Base-by-base conservation (phyloP, 2,797 vertebrate species). In the Cyclopterus lumpus region DNA sequence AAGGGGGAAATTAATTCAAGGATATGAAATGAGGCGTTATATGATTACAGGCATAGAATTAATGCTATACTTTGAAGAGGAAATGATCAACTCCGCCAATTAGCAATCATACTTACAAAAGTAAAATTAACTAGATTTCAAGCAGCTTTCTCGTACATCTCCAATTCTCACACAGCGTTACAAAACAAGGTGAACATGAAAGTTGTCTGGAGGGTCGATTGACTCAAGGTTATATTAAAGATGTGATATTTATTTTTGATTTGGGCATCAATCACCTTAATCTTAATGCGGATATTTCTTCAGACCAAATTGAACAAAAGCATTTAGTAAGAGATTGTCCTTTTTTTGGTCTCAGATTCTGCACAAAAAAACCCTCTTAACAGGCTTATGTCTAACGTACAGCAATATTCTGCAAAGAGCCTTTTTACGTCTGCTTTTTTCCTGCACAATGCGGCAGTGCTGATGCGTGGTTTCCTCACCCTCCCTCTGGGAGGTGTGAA, bases 401-500 rank as follows among this genome's bases (percentile, higher is more conserved):
- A 55, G 61, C 26, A 59, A 24, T 67, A 36, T 79, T 65, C 80
- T 80, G 67, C 65, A 80, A 63, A 77, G 66, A 42, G 18, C 44
- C 58, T 77, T 79, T 76, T 77, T 63, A 59, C 75, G 20, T n/a
- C 76, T 62, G 51, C 54, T 72, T 79, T 73, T 82, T 81, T 81
- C n/a, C 51, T 82, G 70, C 71, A 79, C 73, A 67, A 69, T 83
- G 87, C 78, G 60, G 86, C 83, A 81, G 49, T 83, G 86, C 91
- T 88, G 90, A 92, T 89, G 87, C 65, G 32, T 67, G 77, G 63
- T 90, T 88, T 91, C 83, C 80, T 86, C 88, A 79, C 22, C 60
- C 88, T 93, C 90, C 91, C 91, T 79, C 49, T 81, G 90, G 92
- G 91, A 93, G 82, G 72, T 90, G 70, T 85, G 78, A 89, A 85